Conservation (phyloP, 1,140 invertebrate species). For the Notospermus geniculatus region DNA sequence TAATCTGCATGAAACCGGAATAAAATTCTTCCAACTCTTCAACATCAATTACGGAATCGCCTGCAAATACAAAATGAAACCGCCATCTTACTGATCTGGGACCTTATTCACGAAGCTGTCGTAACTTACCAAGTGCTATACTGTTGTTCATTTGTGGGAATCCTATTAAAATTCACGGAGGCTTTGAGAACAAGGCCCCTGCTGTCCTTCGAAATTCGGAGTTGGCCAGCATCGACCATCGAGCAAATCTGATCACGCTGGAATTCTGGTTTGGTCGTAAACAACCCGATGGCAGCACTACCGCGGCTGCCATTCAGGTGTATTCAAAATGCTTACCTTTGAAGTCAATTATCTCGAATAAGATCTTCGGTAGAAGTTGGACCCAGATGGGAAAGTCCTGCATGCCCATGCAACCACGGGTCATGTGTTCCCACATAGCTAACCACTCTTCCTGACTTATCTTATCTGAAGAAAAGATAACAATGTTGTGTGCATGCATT, state of each 20-base stretch:
- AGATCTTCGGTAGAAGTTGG: not conserved
- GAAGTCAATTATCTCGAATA: not conserved
- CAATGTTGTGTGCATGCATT: too few species aligned
- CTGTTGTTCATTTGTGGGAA: too few species aligned
- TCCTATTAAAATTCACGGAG: too few species aligned
- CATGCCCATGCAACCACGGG: constrained; percentile 5
- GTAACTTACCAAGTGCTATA: too few species aligned
- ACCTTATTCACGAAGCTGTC: not conserved
- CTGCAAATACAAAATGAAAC: not conserved
- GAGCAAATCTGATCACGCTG: too few species aligned
- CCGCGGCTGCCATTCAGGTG: not conserved
- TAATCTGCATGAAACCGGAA: not conserved
- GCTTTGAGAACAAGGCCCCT: too few species aligned
- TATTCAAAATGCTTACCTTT: not conserved
- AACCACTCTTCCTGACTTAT: constrained; percentile 5
- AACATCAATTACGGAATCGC: not conserved
- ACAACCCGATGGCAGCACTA: too few species aligned
- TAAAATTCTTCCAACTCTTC: constrained; percentile 8
- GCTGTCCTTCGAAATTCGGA: too few species aligned
- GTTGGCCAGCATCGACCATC: too few species aligned
- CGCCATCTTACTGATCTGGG: not conserved
- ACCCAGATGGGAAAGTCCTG: constrained; percentile 5
- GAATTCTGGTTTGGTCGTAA: too few species aligned
- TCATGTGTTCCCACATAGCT: constrained; percentile 2
- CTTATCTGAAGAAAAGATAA: too few species aligned